Evolutionary conservation across 1,140 invertebrate species (phyloP).

Genomic region (Drosophila nikananu): DNA sequence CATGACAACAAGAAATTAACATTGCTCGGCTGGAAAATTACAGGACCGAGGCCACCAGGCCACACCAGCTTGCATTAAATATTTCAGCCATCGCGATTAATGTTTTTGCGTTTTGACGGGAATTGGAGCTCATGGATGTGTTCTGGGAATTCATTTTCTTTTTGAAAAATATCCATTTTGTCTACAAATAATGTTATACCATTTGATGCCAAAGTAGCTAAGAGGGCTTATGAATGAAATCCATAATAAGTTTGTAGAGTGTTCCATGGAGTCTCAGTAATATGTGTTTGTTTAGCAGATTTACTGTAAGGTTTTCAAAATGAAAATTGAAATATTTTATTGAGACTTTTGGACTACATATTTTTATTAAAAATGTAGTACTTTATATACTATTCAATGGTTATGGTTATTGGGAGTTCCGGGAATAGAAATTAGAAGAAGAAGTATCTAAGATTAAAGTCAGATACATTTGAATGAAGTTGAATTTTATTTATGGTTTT

Average conservation of each 20-base stretch:
- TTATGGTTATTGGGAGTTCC: too few relatives aligned
- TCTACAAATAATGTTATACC: background rate
- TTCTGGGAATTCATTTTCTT: slow-evolving; percentile 8
- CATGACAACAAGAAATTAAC: slow-evolving; percentile 81
- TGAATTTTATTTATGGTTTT: background rate
- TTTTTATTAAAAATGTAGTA: too few relatives aligned
- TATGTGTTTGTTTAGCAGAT: background rate
- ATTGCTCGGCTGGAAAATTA: slow-evolving; percentile 69
- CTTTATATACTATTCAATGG: too few relatives aligned
- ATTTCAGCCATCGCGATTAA: slow-evolving; percentile 42
- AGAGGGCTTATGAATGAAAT: background rate
- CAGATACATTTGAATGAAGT: background rate
- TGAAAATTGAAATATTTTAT: background rate
- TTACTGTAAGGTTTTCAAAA: background rate
- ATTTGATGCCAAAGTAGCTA: background rate
- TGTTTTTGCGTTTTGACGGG: slow-evolving; percentile 31
- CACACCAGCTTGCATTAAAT: slow-evolving; percentile 49
- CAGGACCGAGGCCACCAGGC: slow-evolving; percentile 20
- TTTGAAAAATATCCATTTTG: background rate
- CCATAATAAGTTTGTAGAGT: background rate
- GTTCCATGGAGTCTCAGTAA: background rate
- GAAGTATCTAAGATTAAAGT: too few relatives aligned
- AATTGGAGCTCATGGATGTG: slow-evolving; percentile 51
- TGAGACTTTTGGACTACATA: too few relatives aligned
- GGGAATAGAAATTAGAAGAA: too few relatives aligned